phyloP scores from a whole-genome alignment of 1,140 invertebrate genomes.

The Aphaenogaster floridana region DNA sequence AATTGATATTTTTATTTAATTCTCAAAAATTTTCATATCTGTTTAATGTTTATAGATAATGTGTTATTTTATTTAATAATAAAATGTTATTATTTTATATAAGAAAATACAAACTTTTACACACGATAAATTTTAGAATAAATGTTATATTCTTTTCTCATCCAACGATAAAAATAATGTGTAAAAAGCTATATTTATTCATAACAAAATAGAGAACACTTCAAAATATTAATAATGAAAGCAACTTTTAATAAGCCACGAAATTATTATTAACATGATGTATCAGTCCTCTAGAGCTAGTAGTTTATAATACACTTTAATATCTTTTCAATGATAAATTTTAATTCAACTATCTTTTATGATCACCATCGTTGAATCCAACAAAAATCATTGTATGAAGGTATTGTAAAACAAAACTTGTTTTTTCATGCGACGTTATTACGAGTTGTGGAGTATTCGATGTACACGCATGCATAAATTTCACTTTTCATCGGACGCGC shows the following conservation, averaged over 20 bases:
- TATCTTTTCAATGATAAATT: conserved; percentile 4
- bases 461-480: conserved; percentile 59
- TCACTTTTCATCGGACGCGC: conserved; percentile 41
- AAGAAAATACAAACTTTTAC: not conserved
- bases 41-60: not conserved
- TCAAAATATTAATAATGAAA: not conserved
- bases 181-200: not conserved
- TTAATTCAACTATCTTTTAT: conserved; percentile 29
- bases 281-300: not conserved
- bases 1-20: not conserved
- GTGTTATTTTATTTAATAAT: not conserved
- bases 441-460: conserved; percentile 46
- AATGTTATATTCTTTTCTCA: not conserved
- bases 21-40: not conserved
- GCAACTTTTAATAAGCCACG: conserved; percentile 11
- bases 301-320: not conserved
- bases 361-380: not conserved
- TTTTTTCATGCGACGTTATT: conserved; percentile 41
- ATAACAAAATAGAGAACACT: not conserved
- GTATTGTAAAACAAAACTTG: conserved; percentile 37
- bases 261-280: conserved; percentile 28
- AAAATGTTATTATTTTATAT: not conserved
- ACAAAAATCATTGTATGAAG: conserved; percentile 34
- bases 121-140: not conserved
- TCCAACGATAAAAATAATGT: not conserved